These are phyloP conservation scores for Oscheius sp. DNA, from an alignment of 2,888 invertebrate species.

Conservation along the genomic window DNA sequence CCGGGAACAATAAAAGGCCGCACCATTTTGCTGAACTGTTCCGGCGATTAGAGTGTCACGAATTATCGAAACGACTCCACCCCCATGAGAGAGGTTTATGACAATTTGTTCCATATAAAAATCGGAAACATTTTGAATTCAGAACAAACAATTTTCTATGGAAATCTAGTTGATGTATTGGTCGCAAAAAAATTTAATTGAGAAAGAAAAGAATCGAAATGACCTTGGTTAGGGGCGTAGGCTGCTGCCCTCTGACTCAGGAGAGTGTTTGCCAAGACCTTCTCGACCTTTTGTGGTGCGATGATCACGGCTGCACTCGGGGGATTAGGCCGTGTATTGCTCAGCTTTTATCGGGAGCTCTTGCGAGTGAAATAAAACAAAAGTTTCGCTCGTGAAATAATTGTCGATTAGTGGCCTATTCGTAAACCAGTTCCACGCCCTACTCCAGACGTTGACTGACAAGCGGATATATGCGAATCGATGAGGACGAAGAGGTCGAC, in stretches of 20 bases:
- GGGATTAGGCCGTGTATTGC: neutral
- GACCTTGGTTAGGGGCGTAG: constrained; percentile 14
- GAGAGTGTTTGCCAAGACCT: constrained; percentile 12
- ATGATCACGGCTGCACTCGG: neutral
- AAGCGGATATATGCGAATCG: neutral
- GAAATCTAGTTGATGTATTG: neutral
- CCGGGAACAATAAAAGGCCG: neutral
- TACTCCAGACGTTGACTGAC: neutral
- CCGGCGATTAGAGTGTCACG: neutral
- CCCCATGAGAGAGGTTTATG: neutral
- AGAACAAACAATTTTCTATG: neutral
- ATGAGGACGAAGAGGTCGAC: neutral
- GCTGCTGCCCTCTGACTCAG: constrained; percentile 11
- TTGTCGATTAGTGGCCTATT: constrained; percentile 1
- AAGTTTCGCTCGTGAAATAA: neutral
- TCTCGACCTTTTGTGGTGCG: constrained; percentile 23
- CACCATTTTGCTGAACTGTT: constrained; percentile 2
- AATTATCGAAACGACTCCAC: neutral
- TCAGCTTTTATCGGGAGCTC: neutral
- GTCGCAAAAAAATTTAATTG: too few species aligned
- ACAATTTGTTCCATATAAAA: neutral
- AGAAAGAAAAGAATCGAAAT: neutral
- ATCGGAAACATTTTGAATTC: neutral
- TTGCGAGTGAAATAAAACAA: neutral
- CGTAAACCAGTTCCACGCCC: neutral